phyloP scores from a whole-genome alignment of 2,113 vertebrate species.

The Pollachius pollachius region DNA sequence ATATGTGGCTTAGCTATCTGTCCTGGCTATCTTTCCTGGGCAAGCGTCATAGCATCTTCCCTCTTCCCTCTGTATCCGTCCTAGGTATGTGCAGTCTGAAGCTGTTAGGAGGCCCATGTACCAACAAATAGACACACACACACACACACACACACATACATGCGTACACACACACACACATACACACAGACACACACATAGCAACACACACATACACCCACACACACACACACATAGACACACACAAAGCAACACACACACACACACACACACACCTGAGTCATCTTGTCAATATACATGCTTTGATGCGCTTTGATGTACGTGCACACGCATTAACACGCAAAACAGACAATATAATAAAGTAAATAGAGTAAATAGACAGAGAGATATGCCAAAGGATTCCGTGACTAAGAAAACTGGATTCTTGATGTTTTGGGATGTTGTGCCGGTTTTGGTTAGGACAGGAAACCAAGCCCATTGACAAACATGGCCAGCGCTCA shows the following conservation, averaged over 20 bases:
- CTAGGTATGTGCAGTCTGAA: too few species aligned
- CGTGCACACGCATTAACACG: conserved; percentile 9
- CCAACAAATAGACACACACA: not conserved
- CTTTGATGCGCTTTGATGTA: conserved; percentile 29
- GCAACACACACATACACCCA: not conserved
- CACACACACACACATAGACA: conserved; percentile 4
- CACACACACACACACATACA: not conserved
- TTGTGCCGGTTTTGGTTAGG: conserved; percentile 49
- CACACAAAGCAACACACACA: not conserved
- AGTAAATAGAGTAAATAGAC: conserved; percentile 26
- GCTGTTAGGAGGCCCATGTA: too few species aligned
- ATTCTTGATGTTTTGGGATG: conserved; percentile 53
- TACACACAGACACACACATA: not conserved
- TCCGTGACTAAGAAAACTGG: conserved; percentile 45
- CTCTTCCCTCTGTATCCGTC: too few species aligned
- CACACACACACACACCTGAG: not conserved
- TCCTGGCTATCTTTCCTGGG: too few species aligned
- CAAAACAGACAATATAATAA: not conserved
- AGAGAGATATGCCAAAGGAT: conserved; percentile 41
- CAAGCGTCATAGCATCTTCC: too few species aligned
- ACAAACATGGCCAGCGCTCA: conserved; percentile 54
- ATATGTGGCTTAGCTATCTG: too few species aligned
- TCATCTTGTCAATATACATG: conserved; percentile 24
- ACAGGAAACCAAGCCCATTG: conserved; percentile 65
- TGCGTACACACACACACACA: conserved; percentile 3